Evolutionary conservation across 2,888 invertebrate genomes (phyloP), one percentile per base, ranked within the genome.

Genomic region (Candidula unifasciata): DNA sequence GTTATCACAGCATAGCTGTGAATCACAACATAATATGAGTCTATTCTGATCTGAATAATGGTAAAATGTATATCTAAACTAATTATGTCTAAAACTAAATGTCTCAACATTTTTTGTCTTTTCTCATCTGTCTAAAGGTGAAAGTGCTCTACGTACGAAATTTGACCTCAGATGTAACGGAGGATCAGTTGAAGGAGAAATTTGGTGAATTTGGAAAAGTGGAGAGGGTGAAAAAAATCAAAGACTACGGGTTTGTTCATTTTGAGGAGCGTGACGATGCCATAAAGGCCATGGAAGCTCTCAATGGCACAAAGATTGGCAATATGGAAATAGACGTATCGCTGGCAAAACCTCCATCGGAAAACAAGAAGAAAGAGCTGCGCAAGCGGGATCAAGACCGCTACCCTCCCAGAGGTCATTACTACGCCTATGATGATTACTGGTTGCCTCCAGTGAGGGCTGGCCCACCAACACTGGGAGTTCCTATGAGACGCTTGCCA

Each of bases 221-320:
- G 87, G 99, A 99, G 94, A 96, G 99, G 90, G 99, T 99, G 88
- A 99, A 99, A 95, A 99, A 99, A 95, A 98, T 99, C 92, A 99
- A 99, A 95, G 99, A 99, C 94, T 99, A 99, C 95, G 99, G 99
- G 87, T 99, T 99, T 95, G 97, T 99, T 93, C 99, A 99, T 95
- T 99, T 98, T 95, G 98, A 98, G 94, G 99, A 99, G 94, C 96
- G 99, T 94, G 98, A 99, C 93, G 96, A 97, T 94, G 99, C 99
- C 89, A 96, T 99, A 73, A 97, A 97, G 95, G 97, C 97, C 91
- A 94, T 94, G 93, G 91, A 93, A 35, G 92, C 91, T 33, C 89
- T 94, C n/a, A 93, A 94, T 89, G 93, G 91, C 73, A 85, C 87
- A 91, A 89, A 90, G 87, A 84, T 93, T 30, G 92, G 92, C 24